phyloP scores from a whole-genome alignment of 2,888 invertebrate species.

The Icerya purchasi region DNA sequence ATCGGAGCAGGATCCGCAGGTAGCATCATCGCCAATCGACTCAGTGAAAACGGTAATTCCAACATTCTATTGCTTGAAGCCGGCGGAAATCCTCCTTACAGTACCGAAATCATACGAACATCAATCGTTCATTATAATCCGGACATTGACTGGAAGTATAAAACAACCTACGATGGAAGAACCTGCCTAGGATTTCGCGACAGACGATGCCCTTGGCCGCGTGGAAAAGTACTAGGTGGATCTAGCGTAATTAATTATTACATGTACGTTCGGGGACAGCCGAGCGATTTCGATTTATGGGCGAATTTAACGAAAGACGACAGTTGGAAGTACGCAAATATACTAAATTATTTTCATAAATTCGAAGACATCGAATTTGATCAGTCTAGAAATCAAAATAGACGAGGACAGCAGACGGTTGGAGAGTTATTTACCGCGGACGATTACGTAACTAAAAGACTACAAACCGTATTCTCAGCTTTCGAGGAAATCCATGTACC shows the following conservation, averaged over 20 bases:
- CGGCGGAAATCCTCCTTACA: background rate
- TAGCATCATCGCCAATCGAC: background rate
- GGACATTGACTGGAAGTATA: background rate
- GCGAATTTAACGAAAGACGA: background rate
- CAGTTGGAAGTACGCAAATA: background rate
- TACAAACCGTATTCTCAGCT: background rate
- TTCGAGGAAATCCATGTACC: background rate
- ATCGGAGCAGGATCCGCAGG: background rate
- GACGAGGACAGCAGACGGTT: background rate
- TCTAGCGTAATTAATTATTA: background rate
- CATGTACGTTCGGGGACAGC: background rate
- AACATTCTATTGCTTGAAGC: background rate
- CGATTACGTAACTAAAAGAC: background rate
- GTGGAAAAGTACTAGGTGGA: background rate
- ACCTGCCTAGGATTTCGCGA: background rate
- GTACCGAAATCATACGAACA: background rate
- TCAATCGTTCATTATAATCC: background rate
- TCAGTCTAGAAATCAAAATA: background rate
- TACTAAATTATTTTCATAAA: background rate
- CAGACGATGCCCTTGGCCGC: background rate
- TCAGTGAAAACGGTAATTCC: background rate
- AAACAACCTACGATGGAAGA: background rate
- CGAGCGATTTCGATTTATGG: background rate
- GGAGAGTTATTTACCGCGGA: background rate
- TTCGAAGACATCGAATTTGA: background rate